phyloP scores from a whole-genome alignment of 2,888 invertebrate genomes.

The Orthonevra nobilis region DNA sequence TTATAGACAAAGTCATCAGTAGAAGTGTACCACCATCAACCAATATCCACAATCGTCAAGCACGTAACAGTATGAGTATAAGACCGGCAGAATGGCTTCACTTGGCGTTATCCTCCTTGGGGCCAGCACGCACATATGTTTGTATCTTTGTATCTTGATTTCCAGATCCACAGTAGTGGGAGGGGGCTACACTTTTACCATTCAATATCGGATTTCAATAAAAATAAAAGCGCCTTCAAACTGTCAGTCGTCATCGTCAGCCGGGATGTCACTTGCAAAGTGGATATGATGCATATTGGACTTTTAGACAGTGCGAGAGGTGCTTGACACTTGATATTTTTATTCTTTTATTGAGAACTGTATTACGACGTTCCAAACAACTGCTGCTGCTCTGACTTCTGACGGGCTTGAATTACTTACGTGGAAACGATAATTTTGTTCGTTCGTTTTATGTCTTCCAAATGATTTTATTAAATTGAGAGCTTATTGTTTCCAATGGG shows the following conservation, averaged over 20 bases:
- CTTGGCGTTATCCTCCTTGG: too few relatives aligned
- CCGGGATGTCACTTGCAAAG: slow-evolving; percentile 63
- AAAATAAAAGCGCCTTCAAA: slow-evolving; percentile 69
- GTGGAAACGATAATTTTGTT: slow-evolving; percentile 54
- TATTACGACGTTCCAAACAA: too few relatives aligned
- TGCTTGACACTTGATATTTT: slow-evolving; percentile 68
- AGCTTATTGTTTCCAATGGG: slow-evolving; percentile 1
- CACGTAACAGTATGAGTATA: too few relatives aligned
- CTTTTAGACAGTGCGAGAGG: slow-evolving; percentile 53
- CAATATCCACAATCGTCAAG: background rate
- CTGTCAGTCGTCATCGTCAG: slow-evolving; percentile 60
- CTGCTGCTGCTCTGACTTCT: too few relatives aligned
- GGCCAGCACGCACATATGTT: slow-evolving; percentile 3
- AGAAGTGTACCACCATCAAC: slow-evolving; percentile 27
- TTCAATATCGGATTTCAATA: slow-evolving; percentile 68
- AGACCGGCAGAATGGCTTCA: too few relatives aligned
- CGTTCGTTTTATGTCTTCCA: slow-evolving; percentile 36
- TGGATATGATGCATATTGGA: slow-evolving; percentile 70
- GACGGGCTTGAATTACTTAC: slow-evolving; percentile 49
- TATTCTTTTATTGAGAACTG: slow-evolving; percentile 35
- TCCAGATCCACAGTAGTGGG: background rate
- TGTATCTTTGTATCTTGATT: slow-evolving; percentile 22
- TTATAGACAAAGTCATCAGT: slow-evolving; percentile 54
- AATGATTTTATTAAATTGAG: slow-evolving; percentile 63
- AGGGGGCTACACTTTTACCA: slow-evolving; percentile 45